Evolutionary conservation across 2,888 invertebrate genomes (phyloP), one percentile per base, ranked within the genome.

Genomic region (Reticulitermes lucifugus): DNA sequence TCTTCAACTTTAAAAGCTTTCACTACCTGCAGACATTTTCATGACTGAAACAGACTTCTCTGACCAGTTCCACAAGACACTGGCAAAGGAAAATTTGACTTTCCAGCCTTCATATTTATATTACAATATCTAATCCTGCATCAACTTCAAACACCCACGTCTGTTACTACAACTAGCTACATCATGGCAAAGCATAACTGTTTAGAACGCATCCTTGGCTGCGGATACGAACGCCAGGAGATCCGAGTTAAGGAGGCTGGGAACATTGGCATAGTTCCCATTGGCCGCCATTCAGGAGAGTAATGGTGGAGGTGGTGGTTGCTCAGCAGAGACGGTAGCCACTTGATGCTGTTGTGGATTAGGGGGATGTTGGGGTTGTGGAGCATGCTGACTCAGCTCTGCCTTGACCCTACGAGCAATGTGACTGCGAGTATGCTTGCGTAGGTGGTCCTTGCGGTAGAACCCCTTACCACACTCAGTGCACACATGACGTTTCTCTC

Each of bases 381-480:
- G 87, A 14, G 91, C 91, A 91, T 95, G 95, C 89, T 95, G 96
- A 79, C 96, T 95, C 88, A 96, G 92, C 90, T 96, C 96, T 21
- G 96, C 96, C 91, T 97, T 97, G 84, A 96, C 96, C 86, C 96
- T 94, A 84, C 96, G 93, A 73, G 96, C 96, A 90, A 96, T 96
- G 90, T 97, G 96, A 87, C 96, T 96, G 77, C 96, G 94, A 71
- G 96, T 96, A 90, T 97, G 96, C 90, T 97, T 97, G 89, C 96
- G 94, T 86, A 97, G 92, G 91, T 97, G 97, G 91, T 97, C 97
- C 89, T 97, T 96, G 88, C 97, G 94, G 91, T 97, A 97, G 91
- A 97, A 97, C 84, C 96, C 96, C 92, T 97, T 97, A 87, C 96
- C 96, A 89, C 97, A 97, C 90, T 97, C 96, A 86, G 95, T 95